A percentile compares a stretch with the other conserved stretches of the same genome.
Evolutionary conservation across 2,797 vertebrate species (phyloP).

Genomic region (Syndactyla subalaris): DNA sequence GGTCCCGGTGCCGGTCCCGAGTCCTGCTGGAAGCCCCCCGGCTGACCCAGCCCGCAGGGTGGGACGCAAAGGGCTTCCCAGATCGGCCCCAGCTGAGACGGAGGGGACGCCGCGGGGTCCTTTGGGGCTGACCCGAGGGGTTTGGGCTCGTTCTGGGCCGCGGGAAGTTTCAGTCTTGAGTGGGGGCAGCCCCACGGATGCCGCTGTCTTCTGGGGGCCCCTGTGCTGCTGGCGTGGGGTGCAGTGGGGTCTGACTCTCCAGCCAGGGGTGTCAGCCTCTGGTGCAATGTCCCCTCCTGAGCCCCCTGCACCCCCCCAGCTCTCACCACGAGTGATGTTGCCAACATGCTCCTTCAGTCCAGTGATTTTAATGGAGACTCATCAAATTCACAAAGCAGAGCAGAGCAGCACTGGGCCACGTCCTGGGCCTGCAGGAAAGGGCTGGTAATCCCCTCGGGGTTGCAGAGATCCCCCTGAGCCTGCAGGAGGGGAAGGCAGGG

Average conservation of each 20-base stretch:
- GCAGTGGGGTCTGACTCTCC: background rate
- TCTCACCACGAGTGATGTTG: fast-evolving
- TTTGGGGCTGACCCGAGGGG: background rate
- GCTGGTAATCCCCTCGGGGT: background rate
- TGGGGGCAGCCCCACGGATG: background rate
- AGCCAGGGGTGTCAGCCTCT: background rate
- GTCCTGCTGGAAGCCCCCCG: background rate
- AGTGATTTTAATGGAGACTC: background rate
- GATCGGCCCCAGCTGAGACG: background rate
- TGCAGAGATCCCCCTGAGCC: fast-evolving
- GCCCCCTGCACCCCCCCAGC: fast-evolving
- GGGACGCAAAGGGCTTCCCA: fast-evolving
- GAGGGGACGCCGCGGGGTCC: too few relatives aligned
- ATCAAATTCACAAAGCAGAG: fast-evolving
- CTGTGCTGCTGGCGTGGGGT: background rate
- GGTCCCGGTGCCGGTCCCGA: background rate
- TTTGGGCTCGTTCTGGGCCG: fast-evolving
- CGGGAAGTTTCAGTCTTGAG: fast-evolving
- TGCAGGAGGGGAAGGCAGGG: background rate
- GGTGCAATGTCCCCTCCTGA: fast-evolving
- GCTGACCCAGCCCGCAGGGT: background rate
- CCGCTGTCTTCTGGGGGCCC: fast-evolving
- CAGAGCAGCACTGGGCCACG: fast-evolving
- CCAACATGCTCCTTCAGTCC: background rate
- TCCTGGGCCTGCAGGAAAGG: fast-evolving